Evolutionary conservation across 2,113 vertebrate species (phyloP).

Genomic region (Lasiurus borealis): DNA sequence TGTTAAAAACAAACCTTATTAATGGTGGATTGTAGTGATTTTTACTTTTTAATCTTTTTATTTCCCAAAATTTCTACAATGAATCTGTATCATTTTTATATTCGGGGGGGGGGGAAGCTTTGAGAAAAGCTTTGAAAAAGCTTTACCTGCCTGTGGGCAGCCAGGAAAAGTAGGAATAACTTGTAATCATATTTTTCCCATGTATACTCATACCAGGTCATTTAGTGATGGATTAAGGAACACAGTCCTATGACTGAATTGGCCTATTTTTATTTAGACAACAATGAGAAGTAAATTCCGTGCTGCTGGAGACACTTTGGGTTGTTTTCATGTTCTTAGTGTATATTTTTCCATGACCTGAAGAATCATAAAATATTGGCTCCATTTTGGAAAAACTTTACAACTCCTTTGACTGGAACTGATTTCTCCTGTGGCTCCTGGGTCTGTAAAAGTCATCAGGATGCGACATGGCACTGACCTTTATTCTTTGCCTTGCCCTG

Average conservation of each 20-base stretch:
- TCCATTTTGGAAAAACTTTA: constrained; percentile 35
- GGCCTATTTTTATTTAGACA: constrained; percentile 72
- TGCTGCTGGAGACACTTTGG: background rate
- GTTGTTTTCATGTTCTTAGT: constrained; percentile 63
- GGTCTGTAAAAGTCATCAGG: constrained; percentile 78
- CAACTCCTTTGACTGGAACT: constrained; percentile 73
- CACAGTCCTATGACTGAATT: background rate
- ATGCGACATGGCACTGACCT: constrained; percentile 56
- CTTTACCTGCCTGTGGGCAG: no score
- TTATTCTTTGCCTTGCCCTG: constrained; percentile 71
- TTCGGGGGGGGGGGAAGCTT: no score
- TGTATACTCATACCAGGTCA: constrained; percentile 25
- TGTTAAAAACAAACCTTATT: background rate
- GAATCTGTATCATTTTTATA: constrained; percentile 24
- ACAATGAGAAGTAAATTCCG: constrained; percentile 54
- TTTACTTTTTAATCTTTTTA: constrained; percentile 51
- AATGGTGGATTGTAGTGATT: background rate
- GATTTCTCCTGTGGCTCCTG: constrained; percentile 64
- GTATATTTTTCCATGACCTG: constrained; percentile 75
- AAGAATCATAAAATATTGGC: constrained; percentile 70
- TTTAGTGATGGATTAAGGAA: constrained; percentile 14
- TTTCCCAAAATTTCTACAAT: constrained; percentile 23
- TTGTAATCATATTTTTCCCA: constrained; percentile 31
- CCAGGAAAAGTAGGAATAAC: constrained; percentile 41
- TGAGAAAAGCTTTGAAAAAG: constrained; percentile 32